A percentile compares a stretch with the other conserved stretches of the same genome.
These are phyloP conservation scores for Eonycteris spelaea DNA, from an alignment of 2,113 vertebrate species.

Conservation along the genomic window DNA sequence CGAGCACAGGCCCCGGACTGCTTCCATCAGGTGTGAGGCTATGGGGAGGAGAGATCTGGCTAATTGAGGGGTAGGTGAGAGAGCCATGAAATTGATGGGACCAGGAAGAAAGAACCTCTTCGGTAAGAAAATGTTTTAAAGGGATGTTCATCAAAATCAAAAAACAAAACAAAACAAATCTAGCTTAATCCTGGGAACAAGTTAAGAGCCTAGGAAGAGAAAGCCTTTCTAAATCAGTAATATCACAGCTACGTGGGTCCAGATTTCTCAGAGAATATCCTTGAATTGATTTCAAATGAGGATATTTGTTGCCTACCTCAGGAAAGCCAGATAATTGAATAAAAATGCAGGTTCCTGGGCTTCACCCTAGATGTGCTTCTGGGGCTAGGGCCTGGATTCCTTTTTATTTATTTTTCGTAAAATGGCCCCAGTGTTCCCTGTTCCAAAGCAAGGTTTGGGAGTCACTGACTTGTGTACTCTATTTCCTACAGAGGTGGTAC, in stretches of 20 bases:
- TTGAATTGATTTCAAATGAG: neutral
- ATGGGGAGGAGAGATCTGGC: rapidly evolving
- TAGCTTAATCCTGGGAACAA: neutral
- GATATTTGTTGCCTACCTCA: neutral
- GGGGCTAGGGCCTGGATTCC: neutral
- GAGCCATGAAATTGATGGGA: neutral
- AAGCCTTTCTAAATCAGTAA: neutral
- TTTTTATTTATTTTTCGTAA: neutral
- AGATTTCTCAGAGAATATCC: neutral
- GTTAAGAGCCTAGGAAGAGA: neutral
- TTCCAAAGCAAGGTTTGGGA: neutral
- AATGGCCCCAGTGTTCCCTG: neutral
- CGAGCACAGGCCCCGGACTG: conserved; percentile 95
- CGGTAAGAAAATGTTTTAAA: neutral
- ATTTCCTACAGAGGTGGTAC: neutral
- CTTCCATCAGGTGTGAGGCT: conserved; percentile 91
- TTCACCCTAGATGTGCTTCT: neutral
- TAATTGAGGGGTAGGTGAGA: rapidly evolving
- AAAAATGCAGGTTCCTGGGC: neutral
- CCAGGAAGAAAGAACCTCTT: neutral
- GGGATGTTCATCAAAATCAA: neutral
- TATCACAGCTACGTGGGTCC: neutral
- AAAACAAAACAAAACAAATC: neutral
- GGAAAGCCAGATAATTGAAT: neutral
- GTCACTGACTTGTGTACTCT: neutral